Conservation (phyloP, 1,140 invertebrate species). For the Steinernema feltiae region DNA sequence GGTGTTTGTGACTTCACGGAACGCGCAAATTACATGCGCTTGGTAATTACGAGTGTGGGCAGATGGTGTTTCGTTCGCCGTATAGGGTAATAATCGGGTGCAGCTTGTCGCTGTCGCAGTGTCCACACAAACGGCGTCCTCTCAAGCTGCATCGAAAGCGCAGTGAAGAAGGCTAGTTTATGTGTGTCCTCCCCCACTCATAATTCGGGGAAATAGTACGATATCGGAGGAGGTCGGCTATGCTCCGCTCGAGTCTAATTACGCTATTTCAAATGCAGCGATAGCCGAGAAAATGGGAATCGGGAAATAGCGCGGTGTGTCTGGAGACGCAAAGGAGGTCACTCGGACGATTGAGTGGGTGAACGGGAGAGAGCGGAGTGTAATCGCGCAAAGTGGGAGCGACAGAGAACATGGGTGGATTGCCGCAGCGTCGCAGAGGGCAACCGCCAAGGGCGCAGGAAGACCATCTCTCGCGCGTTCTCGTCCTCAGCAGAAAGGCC, state of each 20-base stretch:
- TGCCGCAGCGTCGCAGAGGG: background rate
- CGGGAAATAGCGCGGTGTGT: background rate
- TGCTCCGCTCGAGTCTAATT: background rate
- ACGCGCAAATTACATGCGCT: background rate
- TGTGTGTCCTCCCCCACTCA: background rate
- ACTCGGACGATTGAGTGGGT: background rate
- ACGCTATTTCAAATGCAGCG: background rate
- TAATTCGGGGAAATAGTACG: background rate
- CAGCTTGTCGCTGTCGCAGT: no score
- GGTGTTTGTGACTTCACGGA: background rate
- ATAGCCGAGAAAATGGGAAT: background rate
- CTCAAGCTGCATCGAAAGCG: background rate
- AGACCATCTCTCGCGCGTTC: conserved; percentile 11
- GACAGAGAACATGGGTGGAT: conserved; percentile 13
- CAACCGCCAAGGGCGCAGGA: conserved; percentile 10
- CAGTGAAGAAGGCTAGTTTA: background rate
- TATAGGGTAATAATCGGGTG: no score
- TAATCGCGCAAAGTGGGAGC: background rate
- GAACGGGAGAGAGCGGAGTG: background rate
- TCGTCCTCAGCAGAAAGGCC: background rate
- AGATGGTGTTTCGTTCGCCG: background rate
- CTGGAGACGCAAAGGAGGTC: background rate
- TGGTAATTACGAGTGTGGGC: background rate
- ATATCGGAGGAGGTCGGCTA: background rate
- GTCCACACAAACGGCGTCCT: background rate